Evolutionary conservation across 2,113 vertebrate species (phyloP).

Genomic region (Baryphthengus martii): DNA sequence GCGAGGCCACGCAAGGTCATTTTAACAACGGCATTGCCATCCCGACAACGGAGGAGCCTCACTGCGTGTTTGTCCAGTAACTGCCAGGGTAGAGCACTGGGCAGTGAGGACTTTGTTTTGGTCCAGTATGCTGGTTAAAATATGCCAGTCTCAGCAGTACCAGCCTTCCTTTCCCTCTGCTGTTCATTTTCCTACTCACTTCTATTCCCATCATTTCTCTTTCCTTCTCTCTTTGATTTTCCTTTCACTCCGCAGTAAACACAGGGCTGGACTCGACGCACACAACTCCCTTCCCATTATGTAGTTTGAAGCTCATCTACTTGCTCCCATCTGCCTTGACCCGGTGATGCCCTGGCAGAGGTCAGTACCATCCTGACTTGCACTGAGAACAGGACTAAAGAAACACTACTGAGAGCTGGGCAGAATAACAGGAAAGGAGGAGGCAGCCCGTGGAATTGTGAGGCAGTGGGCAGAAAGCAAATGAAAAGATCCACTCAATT

Average conservation of each 20-base stretch:
- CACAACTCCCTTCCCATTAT: not conserved
- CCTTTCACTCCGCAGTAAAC: not conserved
- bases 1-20: not conserved
- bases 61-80: not conserved
- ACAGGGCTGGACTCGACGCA: not conserved
- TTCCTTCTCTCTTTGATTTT: not conserved
- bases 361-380: not conserved
- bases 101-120: not conserved
- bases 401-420: not conserved
- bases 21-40: not conserved
- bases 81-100: not conserved
- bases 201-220: not conserved
- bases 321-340: not conserved
- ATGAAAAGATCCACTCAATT: not conserved
- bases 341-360: not conserved
- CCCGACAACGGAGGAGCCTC: not conserved
- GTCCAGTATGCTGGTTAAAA: not conserved
- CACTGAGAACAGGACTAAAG: not conserved
- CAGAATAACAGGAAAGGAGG: not conserved
- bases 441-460: not conserved
- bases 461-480: not conserved
- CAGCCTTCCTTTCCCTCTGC: not conserved
- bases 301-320: not conserved
- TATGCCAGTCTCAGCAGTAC: not conserved
- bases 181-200: not conserved